Base-by-base conservation (phyloP, 1,140 invertebrate species). In the Branchinecta lindahli region DNA sequence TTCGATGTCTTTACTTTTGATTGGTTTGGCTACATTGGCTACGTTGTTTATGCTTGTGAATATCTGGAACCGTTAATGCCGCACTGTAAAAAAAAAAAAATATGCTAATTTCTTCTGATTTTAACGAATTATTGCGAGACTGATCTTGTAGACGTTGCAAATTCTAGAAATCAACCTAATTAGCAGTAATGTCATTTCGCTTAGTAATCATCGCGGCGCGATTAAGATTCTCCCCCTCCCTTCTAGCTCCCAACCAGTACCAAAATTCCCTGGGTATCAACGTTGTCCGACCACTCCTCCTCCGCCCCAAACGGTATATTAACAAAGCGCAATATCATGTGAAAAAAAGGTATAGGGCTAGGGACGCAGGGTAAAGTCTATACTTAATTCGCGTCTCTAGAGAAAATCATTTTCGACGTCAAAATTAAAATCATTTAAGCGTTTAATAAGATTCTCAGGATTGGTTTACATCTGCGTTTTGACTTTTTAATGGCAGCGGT, bases 61-160 rank as follows among this genome's bases (percentile, higher is more conserved):
- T 52, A 52, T 52, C 47, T 52, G 47, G 47, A n/a, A 52, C n/a
- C 9, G 47, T 52, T 52, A 52, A 52, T 52, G 47, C 47, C 47
- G 47, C 47, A n/a, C 47, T 52, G 47, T 52, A 52, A 52, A 52
- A 52, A 52, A 52, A 52, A 9, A n/a, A n/a, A n/a, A n/a, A n/a
- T n/a, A n/a, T n/a, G n/a, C n/a, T n/a, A 9, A 52, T 52, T 52
- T 9, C 9, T 52, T 52, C 47, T 9, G 47, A 52, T 52, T 52
- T 52, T 52, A 52, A 52, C 47, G n/a, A 52, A 52, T 52, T 52
- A 52, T 9, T 52, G n/a, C 47, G 47, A 52, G n/a, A 52, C 9
- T 52, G 47, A 52, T 52, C 47, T 52, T 52, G n/a, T 52, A 52
- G n/a, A 52, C 47, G n/a, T 52, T n/a, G 47, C 47, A 52, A 52